phyloP scores from a whole-genome alignment of 1,140 invertebrate species.

The Choristoneura fumiferana region DNA sequence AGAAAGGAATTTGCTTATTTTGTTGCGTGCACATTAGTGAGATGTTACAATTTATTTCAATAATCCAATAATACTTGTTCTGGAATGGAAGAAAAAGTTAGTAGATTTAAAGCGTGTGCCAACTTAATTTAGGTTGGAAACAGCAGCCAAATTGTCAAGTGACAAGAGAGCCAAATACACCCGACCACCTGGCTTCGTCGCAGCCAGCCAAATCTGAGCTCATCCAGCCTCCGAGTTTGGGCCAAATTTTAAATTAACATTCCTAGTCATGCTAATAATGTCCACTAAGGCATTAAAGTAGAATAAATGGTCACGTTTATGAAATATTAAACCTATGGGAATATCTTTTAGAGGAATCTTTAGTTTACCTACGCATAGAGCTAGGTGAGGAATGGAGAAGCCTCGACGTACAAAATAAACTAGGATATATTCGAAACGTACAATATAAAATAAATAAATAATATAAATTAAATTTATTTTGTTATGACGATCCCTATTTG shows the following conservation, averaged over 20 bases:
- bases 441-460: too few relatives aligned
- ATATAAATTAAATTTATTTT: too few relatives aligned
- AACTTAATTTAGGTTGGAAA: constrained; percentile 26
- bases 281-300: not conserved
- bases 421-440: too few relatives aligned
- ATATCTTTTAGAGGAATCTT: constrained; percentile 47
- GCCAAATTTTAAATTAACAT: constrained; percentile 52
- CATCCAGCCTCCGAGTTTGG: not conserved
- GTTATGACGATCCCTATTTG: too few relatives aligned
- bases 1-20: too few relatives aligned
- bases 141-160: constrained; percentile 29
- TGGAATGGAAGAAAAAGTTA: too few relatives aligned
- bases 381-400: not conserved
- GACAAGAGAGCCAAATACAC: constrained; percentile 14
- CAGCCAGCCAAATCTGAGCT: not conserved
- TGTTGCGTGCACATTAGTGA: too few relatives aligned
- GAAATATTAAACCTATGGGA: constrained; percentile 60
- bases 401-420: not conserved
- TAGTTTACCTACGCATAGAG: constrained; percentile 23
- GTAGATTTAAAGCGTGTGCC: constrained; percentile 21
- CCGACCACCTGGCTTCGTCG: constrained; percentile 17
- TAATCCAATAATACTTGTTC: too few relatives aligned
- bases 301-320: constrained; percentile 64
- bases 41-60: too few relatives aligned
- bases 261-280: constrained; percentile 10